Evolutionary conservation across 2,888 invertebrate species (phyloP).

Genomic region (Cancer borealis): DNA sequence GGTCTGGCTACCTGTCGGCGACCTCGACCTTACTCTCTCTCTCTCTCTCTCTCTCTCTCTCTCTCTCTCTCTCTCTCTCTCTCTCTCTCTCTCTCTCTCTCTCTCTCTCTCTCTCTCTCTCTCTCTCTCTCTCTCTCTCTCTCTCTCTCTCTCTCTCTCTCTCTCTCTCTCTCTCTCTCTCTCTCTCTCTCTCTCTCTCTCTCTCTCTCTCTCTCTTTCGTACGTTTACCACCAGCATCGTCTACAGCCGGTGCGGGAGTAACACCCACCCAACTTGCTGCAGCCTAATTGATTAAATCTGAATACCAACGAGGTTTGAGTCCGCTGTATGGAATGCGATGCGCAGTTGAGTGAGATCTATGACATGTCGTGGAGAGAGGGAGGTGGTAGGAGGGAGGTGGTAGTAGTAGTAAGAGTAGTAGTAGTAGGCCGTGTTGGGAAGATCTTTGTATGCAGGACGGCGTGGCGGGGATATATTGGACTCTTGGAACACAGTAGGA

Average conservation of each 20-base stretch:
- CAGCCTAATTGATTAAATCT: constrained; percentile 17
- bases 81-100: no score
- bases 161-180: constrained; percentile 2
- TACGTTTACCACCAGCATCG: neutral
- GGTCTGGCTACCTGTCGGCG: constrained; percentile 42
- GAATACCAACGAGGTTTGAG: constrained; percentile 33
- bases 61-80: no score
- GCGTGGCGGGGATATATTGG: neutral
- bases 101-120: no score
- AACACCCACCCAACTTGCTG: neutral
- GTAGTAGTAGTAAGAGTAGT: neutral
- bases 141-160: neutral
- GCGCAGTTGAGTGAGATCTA: constrained; percentile 14
- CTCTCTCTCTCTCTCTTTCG: neutral
- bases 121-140: no score
- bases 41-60: constrained; percentile 46
- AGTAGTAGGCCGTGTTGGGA: neutral
- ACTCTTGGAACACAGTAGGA: neutral
- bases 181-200: constrained; percentile 20
- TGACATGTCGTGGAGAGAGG: neutral
- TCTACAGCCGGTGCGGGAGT: neutral
- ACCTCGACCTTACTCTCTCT: neutral
- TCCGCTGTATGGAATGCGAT: constrained; percentile 3
- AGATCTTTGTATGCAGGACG: neutral
- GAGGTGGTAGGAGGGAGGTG: neutral